Evolutionary conservation across 2,113 vertebrate species (phyloP), one percentile per base, ranked within the genome.

Genomic region (Chaetodon trifascialis): DNA sequence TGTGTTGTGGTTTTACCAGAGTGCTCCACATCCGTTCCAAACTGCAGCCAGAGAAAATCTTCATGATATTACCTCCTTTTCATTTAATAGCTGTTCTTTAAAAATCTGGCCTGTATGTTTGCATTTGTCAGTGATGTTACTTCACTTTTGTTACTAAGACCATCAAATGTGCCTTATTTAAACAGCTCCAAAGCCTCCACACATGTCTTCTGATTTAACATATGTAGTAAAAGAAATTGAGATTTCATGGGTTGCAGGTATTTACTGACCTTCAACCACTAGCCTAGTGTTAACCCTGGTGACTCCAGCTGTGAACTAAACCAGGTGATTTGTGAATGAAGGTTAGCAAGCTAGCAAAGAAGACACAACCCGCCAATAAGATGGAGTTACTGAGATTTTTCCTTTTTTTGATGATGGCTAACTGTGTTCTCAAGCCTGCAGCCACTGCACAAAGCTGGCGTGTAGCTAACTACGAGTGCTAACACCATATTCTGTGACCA

Each of bases 31-130:
- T 7, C 11, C 0, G 0, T 19, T 63, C 17, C 21, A 51, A 38
- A 55, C 44, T 73, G 59, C 69, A 80, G 17, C 8, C 49, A 40
- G 25, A 51, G 73, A 80, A 70, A 77, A 73, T 30, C 38, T 69
- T 30, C 42, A 16, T 56, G 21, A 23, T 76, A 15, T 59, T 23
- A n/a, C 7, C 5, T 59, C 16, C 55, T 56, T 68, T 15, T 74
- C 15, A 40, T 73, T 67, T 55, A 10, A 42, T 19, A 56, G 51
- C 30, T 79, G 19, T 46, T 58, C 47, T 49, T 54, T 59, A 54
- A 47, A 49, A 47, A 46, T 3, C 17, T 56, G 42, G 36, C 44
- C 70, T 25, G 17, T 60, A 9, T 30, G 44, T 19, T 16, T 11
- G 19, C 58, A 7, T 65, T 64, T 72, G 11, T 52, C 47, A 49